phyloP scores from a whole-genome alignment of 2,888 invertebrate species.

The Pachymerium ferrugineum region DNA sequence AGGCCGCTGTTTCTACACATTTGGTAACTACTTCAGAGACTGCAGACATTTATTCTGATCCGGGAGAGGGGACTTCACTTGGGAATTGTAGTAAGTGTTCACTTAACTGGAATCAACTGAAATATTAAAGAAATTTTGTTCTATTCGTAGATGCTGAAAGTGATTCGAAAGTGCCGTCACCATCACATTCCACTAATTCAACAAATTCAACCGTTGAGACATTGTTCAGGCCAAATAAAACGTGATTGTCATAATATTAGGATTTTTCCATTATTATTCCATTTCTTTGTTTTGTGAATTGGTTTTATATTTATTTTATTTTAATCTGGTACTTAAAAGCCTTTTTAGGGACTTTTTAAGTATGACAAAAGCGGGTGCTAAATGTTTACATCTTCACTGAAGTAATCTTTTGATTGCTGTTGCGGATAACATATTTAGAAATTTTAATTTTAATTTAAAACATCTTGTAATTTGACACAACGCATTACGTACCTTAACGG shows the following conservation, averaged over 20 bases:
- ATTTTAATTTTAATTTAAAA: no score
- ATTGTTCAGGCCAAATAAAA: conserved; percentile 9
- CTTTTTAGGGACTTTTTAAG: no score
- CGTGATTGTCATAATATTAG: conserved; percentile 5
- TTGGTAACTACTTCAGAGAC: conserved; percentile 8
- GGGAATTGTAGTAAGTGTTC: neutral
- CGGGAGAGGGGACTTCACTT: conserved; percentile 3
- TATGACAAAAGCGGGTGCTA: no score
- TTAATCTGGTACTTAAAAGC: no score
- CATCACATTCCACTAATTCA: neutral
- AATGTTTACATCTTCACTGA: no score
- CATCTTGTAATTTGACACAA: no score
- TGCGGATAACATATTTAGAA: no score
- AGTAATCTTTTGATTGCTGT: no score
- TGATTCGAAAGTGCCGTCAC: conserved; percentile 2
- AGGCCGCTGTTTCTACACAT: neutral
- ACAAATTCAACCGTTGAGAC: neutral
- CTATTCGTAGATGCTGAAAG: neutral
- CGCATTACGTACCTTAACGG: no score
- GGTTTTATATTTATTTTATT: no score
- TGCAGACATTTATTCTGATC: neutral
- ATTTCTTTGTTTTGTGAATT: neutral
- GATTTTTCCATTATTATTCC: neutral
- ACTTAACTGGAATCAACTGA: no score
- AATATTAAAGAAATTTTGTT: neutral